Percentiles rank a stretch among this genome's conserved stretches.
phyloP scores from a whole-genome alignment of 2,797 vertebrate genomes.

The Tokudaia tokunoshimensis region DNA sequence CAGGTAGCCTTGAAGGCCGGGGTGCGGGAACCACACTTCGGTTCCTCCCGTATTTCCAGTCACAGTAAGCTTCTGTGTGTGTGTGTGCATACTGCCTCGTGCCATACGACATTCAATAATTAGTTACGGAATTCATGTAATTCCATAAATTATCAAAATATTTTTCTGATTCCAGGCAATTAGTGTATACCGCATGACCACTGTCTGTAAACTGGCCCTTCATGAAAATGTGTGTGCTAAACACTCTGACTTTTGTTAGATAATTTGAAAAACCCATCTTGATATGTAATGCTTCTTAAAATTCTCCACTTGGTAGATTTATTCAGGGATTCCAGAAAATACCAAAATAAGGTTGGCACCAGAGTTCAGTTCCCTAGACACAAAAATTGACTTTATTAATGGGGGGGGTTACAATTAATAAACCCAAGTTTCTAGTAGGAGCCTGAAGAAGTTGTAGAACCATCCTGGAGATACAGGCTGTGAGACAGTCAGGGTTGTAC shows the following conservation, averaged over 20 bases:
- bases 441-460: rapidly evolving
- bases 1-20: background rate
- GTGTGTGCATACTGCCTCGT: background rate
- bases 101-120: background rate
- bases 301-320: background rate
- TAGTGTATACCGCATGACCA: rapidly evolving
- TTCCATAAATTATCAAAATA: background rate
- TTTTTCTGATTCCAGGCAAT: background rate
- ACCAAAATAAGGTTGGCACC: background rate
- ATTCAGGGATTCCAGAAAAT: background rate
- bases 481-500: rapidly evolving
- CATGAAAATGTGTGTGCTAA: background rate
- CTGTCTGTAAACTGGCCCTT: background rate
- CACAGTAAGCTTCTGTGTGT: background rate
- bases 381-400: background rate
- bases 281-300: background rate
- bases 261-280: background rate
- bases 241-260: background rate
- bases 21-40: background rate
- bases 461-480: background rate
- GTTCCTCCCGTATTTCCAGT: background rate
- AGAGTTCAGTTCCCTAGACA: background rate
- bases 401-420: background rate
- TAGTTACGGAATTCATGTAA: background rate
- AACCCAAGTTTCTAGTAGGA: rapidly evolving